These are phyloP conservation scores for Gambelia wislizenii DNA, from an alignment of 2,797 vertebrate species.

Conservation along the genomic window DNA sequence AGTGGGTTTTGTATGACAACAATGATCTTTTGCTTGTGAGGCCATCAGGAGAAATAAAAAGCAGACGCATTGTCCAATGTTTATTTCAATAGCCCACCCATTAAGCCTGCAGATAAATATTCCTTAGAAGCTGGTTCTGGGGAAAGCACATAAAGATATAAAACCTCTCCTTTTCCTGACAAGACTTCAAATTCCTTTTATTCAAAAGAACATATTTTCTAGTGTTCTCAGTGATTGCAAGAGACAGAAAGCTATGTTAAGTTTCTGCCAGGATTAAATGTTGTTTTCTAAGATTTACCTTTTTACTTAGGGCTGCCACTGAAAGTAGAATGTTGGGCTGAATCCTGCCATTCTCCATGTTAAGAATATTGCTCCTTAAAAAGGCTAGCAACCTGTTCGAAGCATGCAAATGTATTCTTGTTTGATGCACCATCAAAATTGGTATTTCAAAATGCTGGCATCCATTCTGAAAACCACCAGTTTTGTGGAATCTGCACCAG, in stretches of 20 bases:
- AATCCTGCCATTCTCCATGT: neutral
- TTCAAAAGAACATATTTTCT: constrained; percentile 58
- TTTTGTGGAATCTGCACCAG: neutral
- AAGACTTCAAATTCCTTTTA: constrained; percentile 47
- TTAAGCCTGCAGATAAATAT: constrained; percentile 68
- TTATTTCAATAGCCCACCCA: constrained; percentile 44
- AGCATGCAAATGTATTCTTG: neutral
- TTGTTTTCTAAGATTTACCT: constrained; percentile 59
- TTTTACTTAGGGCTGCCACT: constrained; percentile 42
- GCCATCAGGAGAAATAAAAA: constrained; percentile 24
- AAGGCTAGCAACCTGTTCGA: neutral
- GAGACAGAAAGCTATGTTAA: constrained; percentile 56
- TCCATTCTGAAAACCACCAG: neutral
- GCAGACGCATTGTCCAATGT: constrained; percentile 30
- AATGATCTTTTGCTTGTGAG: constrained; percentile 3
- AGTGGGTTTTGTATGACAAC: constrained; percentile 17
- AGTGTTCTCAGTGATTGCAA: constrained; percentile 36
- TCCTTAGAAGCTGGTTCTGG: constrained; percentile 41
- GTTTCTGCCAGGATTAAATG: constrained; percentile 41
- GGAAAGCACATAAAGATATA: constrained; percentile 56
- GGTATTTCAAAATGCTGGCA: neutral
- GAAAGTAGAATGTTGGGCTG: constrained; percentile 7
- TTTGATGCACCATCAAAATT: neutral
- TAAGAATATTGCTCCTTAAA: constrained; percentile 11
- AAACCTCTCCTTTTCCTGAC: constrained; percentile 65